A percentile compares a stretch with the other conserved stretches of the same genome.
phyloP scores from a whole-genome alignment of 2,113 vertebrate species.

The Forbesichthys papilliferus region DNA sequence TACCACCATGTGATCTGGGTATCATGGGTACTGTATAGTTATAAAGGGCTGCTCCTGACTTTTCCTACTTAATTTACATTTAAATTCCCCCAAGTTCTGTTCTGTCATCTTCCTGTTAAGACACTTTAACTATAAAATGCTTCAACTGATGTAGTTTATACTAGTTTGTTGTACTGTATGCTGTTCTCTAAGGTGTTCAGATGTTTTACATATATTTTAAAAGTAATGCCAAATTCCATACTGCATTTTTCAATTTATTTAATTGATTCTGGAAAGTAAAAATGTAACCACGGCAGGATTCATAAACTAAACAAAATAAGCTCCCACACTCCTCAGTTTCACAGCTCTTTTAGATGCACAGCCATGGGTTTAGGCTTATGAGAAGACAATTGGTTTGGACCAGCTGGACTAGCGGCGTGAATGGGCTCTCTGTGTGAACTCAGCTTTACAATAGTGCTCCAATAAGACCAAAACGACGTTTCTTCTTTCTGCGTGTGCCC shows the following conservation, averaged over 20 bases:
- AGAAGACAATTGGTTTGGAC: conserved; percentile 25
- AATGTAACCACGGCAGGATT: neutral
- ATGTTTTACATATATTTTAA: too few species aligned
- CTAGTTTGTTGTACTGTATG: too few species aligned
- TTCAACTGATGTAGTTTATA: too few species aligned
- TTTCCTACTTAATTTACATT: neutral
- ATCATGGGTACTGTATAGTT: too few species aligned
- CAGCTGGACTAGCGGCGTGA: conserved; percentile 21
- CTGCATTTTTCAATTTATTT: too few species aligned
- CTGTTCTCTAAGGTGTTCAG: too few species aligned
- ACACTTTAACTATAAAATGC: too few species aligned
- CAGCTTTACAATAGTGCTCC: conserved; percentile 50
- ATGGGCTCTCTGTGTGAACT: conserved; percentile 50
- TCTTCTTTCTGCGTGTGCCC: conserved; percentile 18
- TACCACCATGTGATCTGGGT: neutral
- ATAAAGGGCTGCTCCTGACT: neutral
- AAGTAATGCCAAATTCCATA: too few species aligned
- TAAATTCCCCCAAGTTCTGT: too few species aligned
- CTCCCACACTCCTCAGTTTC: neutral
- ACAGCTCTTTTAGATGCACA: neutral
- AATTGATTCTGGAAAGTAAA: neutral
- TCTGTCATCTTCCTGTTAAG: too few species aligned
- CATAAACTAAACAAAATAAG: too few species aligned
- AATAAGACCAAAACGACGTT: conserved; percentile 62
- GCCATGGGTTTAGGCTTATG: neutral